A percentile compares a stretch with the other conserved stretches of the same genome.
phyloP scores from a whole-genome alignment of 2,113 vertebrate genomes.

The Tympanuchus pallidicinctus region DNA sequence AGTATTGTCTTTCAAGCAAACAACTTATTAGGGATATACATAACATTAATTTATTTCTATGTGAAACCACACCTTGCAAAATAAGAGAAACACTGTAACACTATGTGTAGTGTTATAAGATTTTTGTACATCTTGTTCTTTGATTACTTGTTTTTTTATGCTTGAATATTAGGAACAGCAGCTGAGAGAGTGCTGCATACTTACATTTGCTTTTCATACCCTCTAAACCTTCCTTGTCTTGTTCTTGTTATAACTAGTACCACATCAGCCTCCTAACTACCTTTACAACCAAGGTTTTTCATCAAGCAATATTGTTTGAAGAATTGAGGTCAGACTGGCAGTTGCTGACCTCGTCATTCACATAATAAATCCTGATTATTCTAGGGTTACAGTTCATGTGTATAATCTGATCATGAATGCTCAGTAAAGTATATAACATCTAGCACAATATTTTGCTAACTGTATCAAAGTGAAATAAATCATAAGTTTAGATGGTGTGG shows the following conservation, averaged over 20 bases:
- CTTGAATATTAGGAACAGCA: neutral
- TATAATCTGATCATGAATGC: neutral
- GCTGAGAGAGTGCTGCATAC: neutral
- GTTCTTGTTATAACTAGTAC: neutral
- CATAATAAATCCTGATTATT: neutral
- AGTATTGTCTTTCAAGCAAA: neutral
- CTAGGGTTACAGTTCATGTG: neutral
- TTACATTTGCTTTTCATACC: neutral
- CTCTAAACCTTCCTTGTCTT: neutral
- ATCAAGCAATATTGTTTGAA: neutral
- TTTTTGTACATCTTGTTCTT: neutral
- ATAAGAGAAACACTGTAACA: neutral
- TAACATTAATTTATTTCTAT: neutral
- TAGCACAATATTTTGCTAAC: neutral
- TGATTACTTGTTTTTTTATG: neutral
- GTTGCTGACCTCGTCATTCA: neutral
- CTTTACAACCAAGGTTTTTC: neutral
- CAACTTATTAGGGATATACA: neutral
- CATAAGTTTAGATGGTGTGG: neutral
- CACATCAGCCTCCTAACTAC: neutral
- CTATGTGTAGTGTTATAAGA: neutral
- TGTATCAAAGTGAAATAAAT: neutral
- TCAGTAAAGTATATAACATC: neutral
- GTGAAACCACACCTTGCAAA: neutral
- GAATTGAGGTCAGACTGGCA: neutral